Conservation (phyloP, 2,888 invertebrate genomes). For the Brenthis daphne region DNA sequence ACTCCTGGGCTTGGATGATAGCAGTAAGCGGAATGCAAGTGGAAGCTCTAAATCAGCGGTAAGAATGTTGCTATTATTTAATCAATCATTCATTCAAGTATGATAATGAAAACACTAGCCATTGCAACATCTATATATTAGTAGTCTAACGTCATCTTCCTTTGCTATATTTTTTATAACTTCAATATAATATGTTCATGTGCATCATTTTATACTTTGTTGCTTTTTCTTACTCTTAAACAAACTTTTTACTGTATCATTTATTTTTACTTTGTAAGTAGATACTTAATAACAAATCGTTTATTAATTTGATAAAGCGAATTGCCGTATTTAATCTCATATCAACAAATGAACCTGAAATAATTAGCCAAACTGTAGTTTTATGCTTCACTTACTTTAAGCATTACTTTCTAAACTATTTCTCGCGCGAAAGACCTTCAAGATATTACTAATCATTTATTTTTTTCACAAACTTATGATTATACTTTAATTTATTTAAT, state of each 20-base stretch:
- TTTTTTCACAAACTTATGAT: background rate
- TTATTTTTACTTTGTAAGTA: too few relatives aligned
- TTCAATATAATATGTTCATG: too few relatives aligned
- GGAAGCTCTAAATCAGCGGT: conserved; percentile 60
- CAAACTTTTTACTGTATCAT: too few relatives aligned
- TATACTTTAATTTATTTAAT: too few relatives aligned
- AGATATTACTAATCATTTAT: background rate
- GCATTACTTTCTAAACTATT: conserved; percentile 14
- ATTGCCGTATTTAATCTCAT: background rate
- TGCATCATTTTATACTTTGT: too few relatives aligned
- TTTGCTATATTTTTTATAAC: too few relatives aligned
- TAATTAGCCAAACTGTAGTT: conserved; percentile 11
- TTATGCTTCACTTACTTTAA: conserved; percentile 17
- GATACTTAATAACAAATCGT: background rate
- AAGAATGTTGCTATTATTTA: conserved; percentile 38
- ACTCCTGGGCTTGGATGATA: conserved; percentile 64
- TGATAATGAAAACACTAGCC: too few relatives aligned
- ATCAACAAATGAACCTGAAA: conserved; percentile 9
- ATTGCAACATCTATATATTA: too few relatives aligned
- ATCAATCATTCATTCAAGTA: too few relatives aligned
- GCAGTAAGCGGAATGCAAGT: conserved; percentile 53
- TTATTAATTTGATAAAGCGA: conserved; percentile 2
- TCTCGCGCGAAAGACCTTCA: conserved; percentile 5
- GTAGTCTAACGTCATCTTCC: too few relatives aligned
- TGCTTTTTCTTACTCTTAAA: too few relatives aligned